Conservation (phyloP, 2,888 invertebrate genomes). For the Autographa gamma region DNA sequence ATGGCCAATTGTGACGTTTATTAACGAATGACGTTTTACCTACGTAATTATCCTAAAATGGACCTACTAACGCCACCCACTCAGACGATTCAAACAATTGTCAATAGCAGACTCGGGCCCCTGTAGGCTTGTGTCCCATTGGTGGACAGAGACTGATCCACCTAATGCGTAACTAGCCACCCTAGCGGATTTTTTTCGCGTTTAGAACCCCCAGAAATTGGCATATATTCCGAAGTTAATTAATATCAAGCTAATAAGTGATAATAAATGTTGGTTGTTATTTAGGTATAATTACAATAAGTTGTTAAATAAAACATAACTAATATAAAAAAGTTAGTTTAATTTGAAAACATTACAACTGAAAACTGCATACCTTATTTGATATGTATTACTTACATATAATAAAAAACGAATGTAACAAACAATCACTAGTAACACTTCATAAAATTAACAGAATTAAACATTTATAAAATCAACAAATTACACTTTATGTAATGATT, state of each 20-base stretch:
- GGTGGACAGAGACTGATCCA: no score
- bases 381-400: conserved; percentile 52
- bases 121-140: no score
- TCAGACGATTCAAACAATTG: no score
- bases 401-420: conserved; percentile 36
- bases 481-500: neutral
- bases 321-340: conserved; percentile 37
- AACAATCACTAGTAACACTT: conserved; percentile 40
- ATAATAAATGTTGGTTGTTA: conserved; percentile 49
- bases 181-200: no score
- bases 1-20: no score
- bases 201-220: neutral
- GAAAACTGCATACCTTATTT: conserved; percentile 54
- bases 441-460: conserved; percentile 38
- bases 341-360: conserved; percentile 42
- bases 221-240: neutral
- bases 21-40: no score
- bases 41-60: no score
- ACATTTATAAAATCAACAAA: conserved; percentile 44
- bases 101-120: no score
- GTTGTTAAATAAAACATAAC: conserved; percentile 50
- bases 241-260: conserved; percentile 12
- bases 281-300: conserved; percentile 57
- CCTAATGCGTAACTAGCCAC: no score
- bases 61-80: no score